Percentiles rank a stretch among this genome's conserved stretches.
Conservation (phyloP, 2,113 vertebrate species). For the Tachysurus vachellii region DNA sequence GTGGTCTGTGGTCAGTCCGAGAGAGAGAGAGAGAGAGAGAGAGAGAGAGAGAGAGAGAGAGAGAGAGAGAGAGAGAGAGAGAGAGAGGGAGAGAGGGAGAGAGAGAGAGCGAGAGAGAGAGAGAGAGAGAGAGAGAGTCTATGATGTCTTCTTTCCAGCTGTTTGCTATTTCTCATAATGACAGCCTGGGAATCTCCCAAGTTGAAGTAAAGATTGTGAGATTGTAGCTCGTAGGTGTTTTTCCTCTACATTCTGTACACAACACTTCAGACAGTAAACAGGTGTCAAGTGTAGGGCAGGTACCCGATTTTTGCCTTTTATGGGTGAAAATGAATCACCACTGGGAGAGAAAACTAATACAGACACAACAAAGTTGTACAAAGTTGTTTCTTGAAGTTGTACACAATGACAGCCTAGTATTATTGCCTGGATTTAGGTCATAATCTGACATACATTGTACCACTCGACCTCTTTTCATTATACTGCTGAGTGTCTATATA, state of each 20-base stretch:
- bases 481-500: neutral
- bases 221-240: neutral
- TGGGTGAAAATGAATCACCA: neutral
- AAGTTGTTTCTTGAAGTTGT: neutral
- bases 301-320: no score
- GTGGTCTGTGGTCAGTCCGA: neutral
- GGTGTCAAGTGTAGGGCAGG: neutral
- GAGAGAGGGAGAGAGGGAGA: neutral
- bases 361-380: neutral
- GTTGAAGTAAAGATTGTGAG: neutral
- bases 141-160: conserved; percentile 62
- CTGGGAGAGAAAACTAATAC: neutral
- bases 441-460: neutral
- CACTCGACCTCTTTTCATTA: neutral
- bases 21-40: neutral
- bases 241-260: neutral
- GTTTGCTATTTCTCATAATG: conserved; percentile 69
- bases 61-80: neutral
- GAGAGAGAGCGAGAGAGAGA: neutral
- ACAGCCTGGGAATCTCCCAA: conserved; percentile 51
- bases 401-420: neutral
- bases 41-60: neutral
- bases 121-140: conserved; percentile 26
- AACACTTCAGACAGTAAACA: conserved; percentile 9
- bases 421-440: neutral